Evolutionary conservation across 2,888 invertebrate genomes (phyloP).

Genomic region (Callosobruchus maculatus): DNA sequence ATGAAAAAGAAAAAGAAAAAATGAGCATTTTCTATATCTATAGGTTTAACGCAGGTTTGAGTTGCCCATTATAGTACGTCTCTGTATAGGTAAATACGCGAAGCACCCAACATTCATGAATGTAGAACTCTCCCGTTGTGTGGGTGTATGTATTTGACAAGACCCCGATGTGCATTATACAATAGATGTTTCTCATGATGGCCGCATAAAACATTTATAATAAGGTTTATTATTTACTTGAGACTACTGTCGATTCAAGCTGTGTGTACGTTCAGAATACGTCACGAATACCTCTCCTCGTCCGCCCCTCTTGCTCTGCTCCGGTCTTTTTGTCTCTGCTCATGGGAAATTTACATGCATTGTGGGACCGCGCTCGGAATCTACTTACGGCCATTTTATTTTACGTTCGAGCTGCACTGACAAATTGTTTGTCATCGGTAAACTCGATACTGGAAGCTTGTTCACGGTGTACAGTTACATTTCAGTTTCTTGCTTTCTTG

Average conservation of each 20-base stretch:
- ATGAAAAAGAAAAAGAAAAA: no score
- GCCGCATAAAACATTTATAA: slow-evolving; percentile 25
- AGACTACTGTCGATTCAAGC: slow-evolving; percentile 22
- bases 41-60: no score
- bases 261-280: not conserved
- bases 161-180: slow-evolving; percentile 33
- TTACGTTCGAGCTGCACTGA: not conserved
- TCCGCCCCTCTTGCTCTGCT: not conserved
- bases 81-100: slow-evolving; percentile 20
- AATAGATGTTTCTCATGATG: slow-evolving; percentile 24
- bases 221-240: slow-evolving; percentile 23
- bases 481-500: not conserved
- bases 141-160: slow-evolving; percentile 31
- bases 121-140: slow-evolving; percentile 26
- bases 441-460: not conserved
- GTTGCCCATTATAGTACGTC: not conserved
- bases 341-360: not conserved
- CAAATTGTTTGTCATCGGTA: not conserved
- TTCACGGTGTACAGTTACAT: not conserved
- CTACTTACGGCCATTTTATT: not conserved
- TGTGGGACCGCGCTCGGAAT: not conserved
- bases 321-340: not conserved
- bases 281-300: not conserved
- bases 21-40: no score
- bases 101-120: slow-evolving; percentile 29